Evolutionary conservation across 2,113 vertebrate species (phyloP), one percentile per base, ranked within the genome.

Genomic region (Tiliqua scincoides): DNA sequence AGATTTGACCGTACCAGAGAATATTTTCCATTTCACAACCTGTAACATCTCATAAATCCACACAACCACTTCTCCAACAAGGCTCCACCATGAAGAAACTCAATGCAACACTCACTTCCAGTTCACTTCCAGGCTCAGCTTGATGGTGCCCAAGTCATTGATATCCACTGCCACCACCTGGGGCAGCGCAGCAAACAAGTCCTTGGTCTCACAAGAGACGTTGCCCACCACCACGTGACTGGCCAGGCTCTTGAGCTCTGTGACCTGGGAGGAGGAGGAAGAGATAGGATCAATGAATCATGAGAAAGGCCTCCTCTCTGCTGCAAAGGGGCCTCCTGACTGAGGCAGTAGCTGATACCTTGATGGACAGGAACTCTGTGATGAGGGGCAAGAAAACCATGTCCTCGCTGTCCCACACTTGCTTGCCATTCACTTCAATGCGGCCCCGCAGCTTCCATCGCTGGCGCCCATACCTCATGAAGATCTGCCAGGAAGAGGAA

Each of bases 381-480:
- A 99, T 93, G 6, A 99, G 98, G 0, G 99, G 99, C 89, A 98
- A 92, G 92, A 99, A 98, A 84, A 98, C 95, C 92, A 98, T 98
- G 54, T 99, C 98, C 85, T 99, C 99, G 6, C 97, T 98, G 96
- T 99, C 99, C 99, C 99, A 99, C 95, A 98, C 97, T 93, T 99
- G 99, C 91, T 98, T 98, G 91, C 96, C 95, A 40, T 99, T 99
- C 67, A 98, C 94, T 94, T 99, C 99, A 4, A 99, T 99, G 79
- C 98, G 97, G 7, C 99, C 99, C 2, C 97, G 96, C 21, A 99
- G 96, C 94, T 98, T 99, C 99, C 98, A 99, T 32, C 98, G 97
- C 94, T 99, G 99, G 25, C 99, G 97, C 3, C 99, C 99, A 0
- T 98, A 99, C 93, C 97, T 98, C 98, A 99, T 99, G 83, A 97